Evolutionary conservation across 2,797 vertebrate genomes (phyloP), one percentile per base, ranked within the genome.

Genomic region (Brotula barbata): DNA sequence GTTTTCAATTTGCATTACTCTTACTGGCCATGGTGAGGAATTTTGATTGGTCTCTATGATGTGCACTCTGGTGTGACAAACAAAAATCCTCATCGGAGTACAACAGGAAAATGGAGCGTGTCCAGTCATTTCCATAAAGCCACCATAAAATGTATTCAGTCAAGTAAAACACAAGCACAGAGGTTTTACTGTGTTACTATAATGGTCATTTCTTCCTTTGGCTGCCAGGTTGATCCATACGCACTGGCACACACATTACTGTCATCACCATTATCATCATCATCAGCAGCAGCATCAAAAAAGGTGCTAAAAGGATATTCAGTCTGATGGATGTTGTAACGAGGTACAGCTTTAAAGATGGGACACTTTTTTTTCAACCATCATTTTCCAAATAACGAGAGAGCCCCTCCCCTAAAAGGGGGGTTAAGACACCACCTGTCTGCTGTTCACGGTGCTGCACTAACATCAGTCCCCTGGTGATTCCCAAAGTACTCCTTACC

Each of bases 111-210:
- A 75, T 73, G 42, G 54, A 22, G 48, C 68, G 55, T 75, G 71
- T 73, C 73, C 50, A 40, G 66, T 65, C 54, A 65, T 82, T 85
- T 81, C 68, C 68, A 82, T 68, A 73, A 80, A 85, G 74, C 46
- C n/a, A n/a, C 66, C 48, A 66, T 81, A 75, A 80, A 81, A 80
- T 83, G 58, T 75, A 58, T 81, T 83, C 62, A 64, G 71, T 84
- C 81, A 82, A 74, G 75, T 81, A 77, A 81, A 80, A 73, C 65
- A 70, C 62, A 67, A 68, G 75, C 55, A 70, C 47, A 68, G 43
- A 58, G 34, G 2, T 36, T 69, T 80, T 77, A 76, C 68, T 51
- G 73, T 60, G 66, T 42, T 23, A 34, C 69, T 60, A 15, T 77
- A 73, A 77, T 77, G 78, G 68, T 34, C 25, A 64, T 74, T 77